Evolutionary conservation across 2,888 invertebrate genomes (phyloP).

Genomic region (Leptinotarsa tumamoca): DNA sequence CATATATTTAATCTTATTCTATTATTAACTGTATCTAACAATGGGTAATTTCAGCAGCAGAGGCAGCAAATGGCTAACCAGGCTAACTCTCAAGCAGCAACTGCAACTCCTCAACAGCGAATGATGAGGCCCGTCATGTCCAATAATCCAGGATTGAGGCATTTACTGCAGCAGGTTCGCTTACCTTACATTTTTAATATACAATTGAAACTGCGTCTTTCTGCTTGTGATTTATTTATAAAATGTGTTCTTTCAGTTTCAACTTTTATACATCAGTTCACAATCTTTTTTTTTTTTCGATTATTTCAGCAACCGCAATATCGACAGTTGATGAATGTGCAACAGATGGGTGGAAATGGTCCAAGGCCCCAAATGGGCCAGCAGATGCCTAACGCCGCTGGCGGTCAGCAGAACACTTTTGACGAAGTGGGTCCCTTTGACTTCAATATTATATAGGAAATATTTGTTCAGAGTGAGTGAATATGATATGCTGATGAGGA

Average conservation of each 20-base stretch:
- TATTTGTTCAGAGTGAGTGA: neutral
- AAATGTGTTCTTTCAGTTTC: too few species aligned
- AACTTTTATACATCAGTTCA: too few species aligned
- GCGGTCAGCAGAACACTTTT: constrained; percentile 59
- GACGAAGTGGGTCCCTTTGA: constrained; percentile 62
- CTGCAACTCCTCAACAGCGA: constrained; percentile 68
- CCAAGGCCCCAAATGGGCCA: constrained; percentile 67
- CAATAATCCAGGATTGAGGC: constrained; percentile 83
- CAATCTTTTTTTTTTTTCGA: neutral
- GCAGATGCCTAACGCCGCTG: constrained; percentile 64
- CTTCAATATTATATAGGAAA: constrained; percentile 49
- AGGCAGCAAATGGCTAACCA: constrained; percentile 62
- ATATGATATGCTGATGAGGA: neutral
- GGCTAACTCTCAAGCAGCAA: constrained; percentile 55
- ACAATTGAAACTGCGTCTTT: too few species aligned
- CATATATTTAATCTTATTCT: neutral
- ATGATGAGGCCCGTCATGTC: constrained; percentile 80
- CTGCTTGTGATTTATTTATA: too few species aligned
- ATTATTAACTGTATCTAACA: neutral
- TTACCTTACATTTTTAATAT: neutral
- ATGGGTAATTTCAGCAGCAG: constrained; percentile 57
- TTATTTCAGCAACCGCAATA: constrained; percentile 76
- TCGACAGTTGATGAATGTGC: constrained; percentile 72
- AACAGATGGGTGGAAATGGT: constrained; percentile 68
- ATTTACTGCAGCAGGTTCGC: constrained; percentile 81